Percentiles rank a stretch among this genome's conserved stretches.
These are phyloP conservation scores for Cylas formicarius DNA, from an alignment of 1,140 invertebrate species.

Conservation along the genomic window DNA sequence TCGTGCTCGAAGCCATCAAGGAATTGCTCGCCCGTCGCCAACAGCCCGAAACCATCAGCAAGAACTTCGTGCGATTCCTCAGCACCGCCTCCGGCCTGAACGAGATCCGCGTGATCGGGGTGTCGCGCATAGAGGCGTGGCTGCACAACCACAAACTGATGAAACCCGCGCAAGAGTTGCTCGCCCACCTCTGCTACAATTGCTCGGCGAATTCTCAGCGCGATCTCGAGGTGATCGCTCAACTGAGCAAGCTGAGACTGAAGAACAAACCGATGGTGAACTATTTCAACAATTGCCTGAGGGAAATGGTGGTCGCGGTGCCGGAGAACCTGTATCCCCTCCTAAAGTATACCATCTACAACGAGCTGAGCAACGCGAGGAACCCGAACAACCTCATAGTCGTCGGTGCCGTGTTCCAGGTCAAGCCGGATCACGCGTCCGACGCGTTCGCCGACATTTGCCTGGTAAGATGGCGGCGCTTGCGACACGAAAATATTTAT, in stretches of 20 bases:
- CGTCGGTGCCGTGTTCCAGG: conserved; percentile 78
- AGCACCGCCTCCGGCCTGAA: conserved; percentile 77
- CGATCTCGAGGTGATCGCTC: conserved; percentile 86
- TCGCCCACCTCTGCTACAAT: conserved; percentile 88
- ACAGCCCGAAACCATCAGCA: conserved; percentile 75
- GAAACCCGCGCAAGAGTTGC: conserved; percentile 85
- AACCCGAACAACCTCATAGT: conserved; percentile 93
- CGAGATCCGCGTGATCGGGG: conserved; percentile 76
- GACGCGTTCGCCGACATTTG: conserved; percentile 73
- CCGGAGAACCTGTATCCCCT: conserved; percentile 79
- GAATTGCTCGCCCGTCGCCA: conserved; percentile 81
- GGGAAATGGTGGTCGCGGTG: conserved; percentile 68
- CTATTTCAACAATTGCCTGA: conserved; percentile 79
- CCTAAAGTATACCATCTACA: conserved; percentile 88
- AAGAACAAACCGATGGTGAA: conserved; percentile 90
- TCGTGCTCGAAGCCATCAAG: conserved; percentile 78
- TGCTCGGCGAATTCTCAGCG: conserved; percentile 67
- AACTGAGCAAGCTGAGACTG: conserved; percentile 81
- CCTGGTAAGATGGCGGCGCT: conserved; percentile 43
- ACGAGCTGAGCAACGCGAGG: conserved; percentile 83
- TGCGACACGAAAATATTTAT: too few species aligned
- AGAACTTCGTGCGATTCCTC: conserved; percentile 80
- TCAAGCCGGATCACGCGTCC: conserved; percentile 66
- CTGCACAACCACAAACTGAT: conserved; percentile 92
- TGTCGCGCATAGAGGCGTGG: conserved; percentile 84